These are phyloP conservation scores for Alcedo quadribrachys DNA, from an alignment of 2,797 vertebrate genomes.

Conservation along the genomic window DNA sequence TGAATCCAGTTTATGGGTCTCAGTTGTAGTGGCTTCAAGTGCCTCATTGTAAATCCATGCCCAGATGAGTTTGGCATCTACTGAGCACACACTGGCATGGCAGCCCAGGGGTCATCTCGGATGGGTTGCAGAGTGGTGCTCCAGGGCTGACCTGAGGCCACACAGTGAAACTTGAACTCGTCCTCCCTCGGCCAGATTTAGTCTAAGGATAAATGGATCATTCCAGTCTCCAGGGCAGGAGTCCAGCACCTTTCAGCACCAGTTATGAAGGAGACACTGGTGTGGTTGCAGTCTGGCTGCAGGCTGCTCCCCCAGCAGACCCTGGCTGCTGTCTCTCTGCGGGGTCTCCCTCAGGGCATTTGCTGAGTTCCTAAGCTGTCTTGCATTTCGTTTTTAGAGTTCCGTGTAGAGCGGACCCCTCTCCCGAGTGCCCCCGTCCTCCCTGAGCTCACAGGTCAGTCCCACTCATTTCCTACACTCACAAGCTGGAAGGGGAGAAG, in stretches of 20 bases:
- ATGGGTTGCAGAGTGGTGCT: rapidly evolving
- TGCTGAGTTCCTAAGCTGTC: conserved; percentile 86
- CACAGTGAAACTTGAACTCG: background rate
- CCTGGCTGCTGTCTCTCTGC: background rate
- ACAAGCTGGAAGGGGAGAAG: conserved; percentile 79
- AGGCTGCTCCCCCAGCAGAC: conserved; percentile 27
- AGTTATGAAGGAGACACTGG: conserved; percentile 16
- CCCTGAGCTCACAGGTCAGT: conserved; percentile 99
- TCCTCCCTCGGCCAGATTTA: background rate
- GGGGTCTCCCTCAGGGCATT: conserved; percentile 8
- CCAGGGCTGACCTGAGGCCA: conserved; percentile 2
- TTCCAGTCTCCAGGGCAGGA: conserved; percentile 12
- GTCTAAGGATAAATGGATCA: background rate
- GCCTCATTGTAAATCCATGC: background rate
- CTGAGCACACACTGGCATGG: background rate
- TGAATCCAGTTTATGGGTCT: background rate
- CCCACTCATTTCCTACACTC: conserved; percentile 85
- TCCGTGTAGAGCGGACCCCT: conserved; percentile 99
- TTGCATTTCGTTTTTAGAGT: conserved; percentile 99
- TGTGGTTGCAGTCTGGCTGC: background rate
- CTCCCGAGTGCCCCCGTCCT: conserved; percentile 99
- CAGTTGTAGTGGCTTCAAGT: background rate
- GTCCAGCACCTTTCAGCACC: conserved; percentile 63
- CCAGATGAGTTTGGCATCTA: background rate
- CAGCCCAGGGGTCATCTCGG: background rate